These are phyloP conservation scores for Augochlorella aurata DNA, from an alignment of 2,888 invertebrate species.

Conservation along the genomic window DNA sequence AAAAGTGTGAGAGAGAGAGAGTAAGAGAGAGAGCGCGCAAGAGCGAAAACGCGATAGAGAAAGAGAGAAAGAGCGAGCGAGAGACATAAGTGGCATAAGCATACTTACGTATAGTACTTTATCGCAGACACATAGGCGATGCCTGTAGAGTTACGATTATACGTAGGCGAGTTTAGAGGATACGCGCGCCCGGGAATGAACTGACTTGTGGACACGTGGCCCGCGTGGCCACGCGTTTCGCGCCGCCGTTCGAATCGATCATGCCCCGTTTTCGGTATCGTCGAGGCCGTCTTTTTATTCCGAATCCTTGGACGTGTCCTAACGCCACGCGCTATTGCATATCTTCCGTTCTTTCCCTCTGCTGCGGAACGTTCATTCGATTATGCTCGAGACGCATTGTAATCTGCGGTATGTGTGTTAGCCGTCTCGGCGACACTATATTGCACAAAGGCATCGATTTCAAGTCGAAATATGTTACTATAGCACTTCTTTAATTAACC, in stretches of 20 bases:
- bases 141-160: slow-evolving; percentile 63
- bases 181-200: slow-evolving; percentile 36
- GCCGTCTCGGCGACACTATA: too few relatives aligned
- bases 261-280: slow-evolving; percentile 10
- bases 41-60: background rate
- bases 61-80: background rate
- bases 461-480: too few relatives aligned
- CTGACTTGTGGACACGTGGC: slow-evolving; percentile 7
- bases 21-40: background rate
- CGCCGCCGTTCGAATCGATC: slow-evolving; percentile 45
- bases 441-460: too few relatives aligned
- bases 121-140: slow-evolving; percentile 62
- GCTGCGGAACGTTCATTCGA: too few relatives aligned
- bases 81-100: slow-evolving; percentile 63
- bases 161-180: slow-evolving; percentile 58
- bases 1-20: background rate
- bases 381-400: too few relatives aligned
- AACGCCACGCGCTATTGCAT: background rate
- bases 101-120: slow-evolving; percentile 69
- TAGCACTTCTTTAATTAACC: too few relatives aligned
- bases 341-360: background rate
- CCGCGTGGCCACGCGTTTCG: slow-evolving; percentile 27
- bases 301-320: background rate
- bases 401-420: too few relatives aligned
- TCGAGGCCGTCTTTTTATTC: background rate